Percentiles rank a stretch among this genome's conserved stretches.
Conservation (phyloP, 2,888 invertebrate genomes). For the Schrankia costaestrigalis region DNA sequence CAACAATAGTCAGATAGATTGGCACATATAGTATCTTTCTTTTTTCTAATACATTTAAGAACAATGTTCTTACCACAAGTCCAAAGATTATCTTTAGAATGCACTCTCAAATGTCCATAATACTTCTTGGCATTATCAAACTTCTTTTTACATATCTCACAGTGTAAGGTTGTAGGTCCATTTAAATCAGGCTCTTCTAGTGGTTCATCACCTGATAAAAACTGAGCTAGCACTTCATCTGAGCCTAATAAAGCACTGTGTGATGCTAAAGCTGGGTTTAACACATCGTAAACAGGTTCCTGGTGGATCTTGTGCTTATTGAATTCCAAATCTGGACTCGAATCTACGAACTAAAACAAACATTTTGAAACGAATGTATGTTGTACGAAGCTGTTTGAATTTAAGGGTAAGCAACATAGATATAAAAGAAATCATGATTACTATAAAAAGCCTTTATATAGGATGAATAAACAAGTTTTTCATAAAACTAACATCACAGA, state of each 20-base stretch:
- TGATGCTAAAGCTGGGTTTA: conserved; percentile 47
- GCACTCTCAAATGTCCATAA: conserved; percentile 70
- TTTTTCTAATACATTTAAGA: neutral
- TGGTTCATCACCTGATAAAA: conserved; percentile 63
- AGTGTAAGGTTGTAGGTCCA: conserved; percentile 67
- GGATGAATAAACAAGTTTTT: no score
- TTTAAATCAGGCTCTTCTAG: conserved; percentile 70
- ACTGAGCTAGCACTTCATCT: conserved; percentile 69
- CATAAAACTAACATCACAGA: neutral
- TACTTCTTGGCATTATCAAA: conserved; percentile 75
- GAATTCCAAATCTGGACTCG: conserved; percentile 47
- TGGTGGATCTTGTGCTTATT: conserved; percentile 40
- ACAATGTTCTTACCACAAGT: conserved; percentile 58
- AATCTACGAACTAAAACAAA: conserved; percentile 58
- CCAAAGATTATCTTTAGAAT: conserved; percentile 72
- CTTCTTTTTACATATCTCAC: conserved; percentile 69
- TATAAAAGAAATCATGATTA: no score
- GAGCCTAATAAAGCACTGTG: conserved; percentile 50
- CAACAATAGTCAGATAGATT: no score
- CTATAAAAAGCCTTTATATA: no score
- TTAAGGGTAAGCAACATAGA: no score
- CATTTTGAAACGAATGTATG: no score
- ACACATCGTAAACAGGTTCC: conserved; percentile 52
- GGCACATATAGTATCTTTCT: no score
- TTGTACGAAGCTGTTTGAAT: no score